phyloP scores from a whole-genome alignment of 2,113 vertebrate species.

The Rhinolophus sinicus region DNA sequence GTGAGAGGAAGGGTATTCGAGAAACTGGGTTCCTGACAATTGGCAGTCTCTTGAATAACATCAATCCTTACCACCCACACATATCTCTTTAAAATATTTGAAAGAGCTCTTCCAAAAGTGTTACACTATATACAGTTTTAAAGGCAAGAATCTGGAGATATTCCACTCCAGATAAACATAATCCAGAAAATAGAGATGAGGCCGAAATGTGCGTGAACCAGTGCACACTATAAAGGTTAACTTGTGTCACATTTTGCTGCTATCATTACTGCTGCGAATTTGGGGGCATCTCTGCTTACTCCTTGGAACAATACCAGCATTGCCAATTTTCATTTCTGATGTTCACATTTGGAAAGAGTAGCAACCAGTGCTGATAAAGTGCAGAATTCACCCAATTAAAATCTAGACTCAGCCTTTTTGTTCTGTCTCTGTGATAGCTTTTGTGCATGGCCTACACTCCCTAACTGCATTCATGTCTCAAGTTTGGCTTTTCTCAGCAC shows the following conservation, averaged over 20 bases:
- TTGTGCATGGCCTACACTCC: not conserved
- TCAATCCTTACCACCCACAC: not conserved
- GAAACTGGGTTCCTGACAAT: conserved; percentile 5
- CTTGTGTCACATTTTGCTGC: not conserved
- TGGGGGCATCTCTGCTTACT: not conserved
- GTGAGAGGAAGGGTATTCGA: conserved; percentile 17
- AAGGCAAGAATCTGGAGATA: not conserved
- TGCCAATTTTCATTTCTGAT: not conserved
- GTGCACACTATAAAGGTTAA: not conserved
- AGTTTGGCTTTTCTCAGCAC: not conserved
- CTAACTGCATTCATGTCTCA: not conserved
- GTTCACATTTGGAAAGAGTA: conserved; percentile 25
- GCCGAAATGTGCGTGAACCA: not conserved
- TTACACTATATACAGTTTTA: not conserved
- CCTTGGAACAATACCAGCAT: not conserved
- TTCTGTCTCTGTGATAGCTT: not conserved
- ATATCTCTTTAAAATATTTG: conserved; percentile 47
- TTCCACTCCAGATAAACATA: not conserved
- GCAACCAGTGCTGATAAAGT: not conserved
- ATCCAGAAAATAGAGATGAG: not conserved
- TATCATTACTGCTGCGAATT: not conserved
- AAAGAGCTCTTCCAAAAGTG: not conserved
- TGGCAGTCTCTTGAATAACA: not conserved
- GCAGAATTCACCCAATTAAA: not conserved
- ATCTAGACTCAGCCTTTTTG: not conserved